Evolutionary conservation across 2,888 invertebrate species (phyloP), one percentile per base, ranked within the genome.

Genomic region (Falcaria lacertinaria): DNA sequence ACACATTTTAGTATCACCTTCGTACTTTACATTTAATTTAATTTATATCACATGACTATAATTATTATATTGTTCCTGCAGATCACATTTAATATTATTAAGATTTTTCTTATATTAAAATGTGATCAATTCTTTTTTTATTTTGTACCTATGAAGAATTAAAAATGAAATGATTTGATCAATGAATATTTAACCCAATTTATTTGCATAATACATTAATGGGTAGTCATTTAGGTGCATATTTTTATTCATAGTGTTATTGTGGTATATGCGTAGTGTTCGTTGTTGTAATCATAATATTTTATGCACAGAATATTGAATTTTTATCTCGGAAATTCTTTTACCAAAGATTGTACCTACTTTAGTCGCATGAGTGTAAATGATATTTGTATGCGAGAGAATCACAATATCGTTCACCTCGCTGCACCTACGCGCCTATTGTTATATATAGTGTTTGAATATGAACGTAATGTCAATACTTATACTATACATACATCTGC

Each of bases 401-500:
- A n/a, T n/a, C 5, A 22, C 7, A 22, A 22, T 7, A 22, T 22
- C 22, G 3, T 22, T 7, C 22, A 7, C 22, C 22, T 22, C 22
- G 3, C 22, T 2, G 22, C 22, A n/a, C n/a, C n/a, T n/a, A n/a
- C n/a, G n/a, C n/a, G n/a, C n/a, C n/a, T n/a, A n/a, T n/a, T n/a
- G n/a, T n/a, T n/a, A n/a, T n/a, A 7, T 6, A 22, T 22, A 19
- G 22, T 22, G 22, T 22, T 22, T 19, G 5, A 22, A 6, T 7
- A 36, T n/a, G n/a, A n/a, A n/a, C n/a, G n/a, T n/a, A 19, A 15
- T 19, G 19, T 17, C 35, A 36, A 22, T 45, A 47, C n/a, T n/a
- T n/a, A n/a, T 43, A 16, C 50, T 46, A 43, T 38, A 48, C 37
- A 25, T 43, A 22, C 39, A 41, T 44, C 44, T 47, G 58, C 43